Conservation (phyloP, 2,797 vertebrate genomes). For the Gallinago stenura region DNA sequence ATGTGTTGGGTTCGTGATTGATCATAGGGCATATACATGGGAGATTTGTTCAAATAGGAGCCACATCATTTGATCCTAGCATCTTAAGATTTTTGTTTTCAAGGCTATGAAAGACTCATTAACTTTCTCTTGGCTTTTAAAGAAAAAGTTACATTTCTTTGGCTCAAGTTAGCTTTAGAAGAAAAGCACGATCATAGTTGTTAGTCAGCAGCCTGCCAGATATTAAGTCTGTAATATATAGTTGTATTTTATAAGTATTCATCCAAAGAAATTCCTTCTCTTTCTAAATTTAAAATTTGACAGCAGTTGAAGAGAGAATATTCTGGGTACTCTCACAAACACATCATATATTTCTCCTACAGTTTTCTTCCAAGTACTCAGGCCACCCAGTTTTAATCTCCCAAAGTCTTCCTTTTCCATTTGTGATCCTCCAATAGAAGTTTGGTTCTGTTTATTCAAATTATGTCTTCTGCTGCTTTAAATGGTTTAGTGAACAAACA, state of each 20-base stretch:
- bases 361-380: neutral
- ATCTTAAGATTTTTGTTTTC: conserved; percentile 22
- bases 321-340: conserved; percentile 44
- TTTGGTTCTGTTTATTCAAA: neutral
- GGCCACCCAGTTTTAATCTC: conserved; percentile 12
- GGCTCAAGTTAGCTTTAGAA: conserved; percentile 17
- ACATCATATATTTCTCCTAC: conserved; percentile 46
- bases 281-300: conserved; percentile 32
- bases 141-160: neutral
- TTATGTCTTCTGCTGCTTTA: neutral
- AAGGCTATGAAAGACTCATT: neutral
- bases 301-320: conserved; percentile 1
- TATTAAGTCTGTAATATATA: neutral
- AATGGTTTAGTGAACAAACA: neutral
- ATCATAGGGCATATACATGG: neutral
- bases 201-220: conserved; percentile 9
- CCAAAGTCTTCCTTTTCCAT: neutral
- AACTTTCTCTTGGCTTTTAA: neutral
- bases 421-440: neutral
- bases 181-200: neutral
- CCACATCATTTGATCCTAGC: neutral
- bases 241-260: neutral
- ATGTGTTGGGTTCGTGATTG: neutral
- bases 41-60: conserved; percentile 16
- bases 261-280: neutral